A percentile compares a stretch with the other conserved stretches of the same genome.
Conservation (phyloP, 2,888 invertebrate genomes). For the Choreutis nemorana region DNA sequence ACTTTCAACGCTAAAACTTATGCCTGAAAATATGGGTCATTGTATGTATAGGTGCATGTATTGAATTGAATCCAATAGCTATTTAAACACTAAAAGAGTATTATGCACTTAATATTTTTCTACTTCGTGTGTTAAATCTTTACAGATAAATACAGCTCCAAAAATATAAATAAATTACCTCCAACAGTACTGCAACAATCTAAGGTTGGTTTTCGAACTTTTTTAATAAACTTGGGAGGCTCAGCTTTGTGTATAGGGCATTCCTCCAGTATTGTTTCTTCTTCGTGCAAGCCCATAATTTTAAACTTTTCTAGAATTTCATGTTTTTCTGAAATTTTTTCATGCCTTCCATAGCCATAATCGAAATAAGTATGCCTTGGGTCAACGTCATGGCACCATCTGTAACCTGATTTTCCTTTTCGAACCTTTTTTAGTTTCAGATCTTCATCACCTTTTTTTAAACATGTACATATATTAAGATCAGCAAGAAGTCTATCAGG, state of each 20-base stretch:
- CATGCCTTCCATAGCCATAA: slow-evolving; percentile 39
- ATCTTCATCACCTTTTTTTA: slow-evolving; percentile 16
- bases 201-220: slow-evolving; percentile 35
- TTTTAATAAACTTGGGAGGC: slow-evolving; percentile 33
- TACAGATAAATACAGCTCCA: neutral
- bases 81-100: neutral
- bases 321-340: slow-evolving; percentile 28
- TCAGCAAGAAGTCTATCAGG: slow-evolving; percentile 17
- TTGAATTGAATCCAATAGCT: neutral
- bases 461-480: too few species aligned
- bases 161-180: slow-evolving; percentile 21
- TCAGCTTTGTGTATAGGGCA: slow-evolving; percentile 25
- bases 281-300: slow-evolving; percentile 33
- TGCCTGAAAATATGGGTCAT: slow-evolving; percentile 23
- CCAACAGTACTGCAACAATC: slow-evolving; percentile 59
- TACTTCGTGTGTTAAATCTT: neutral
- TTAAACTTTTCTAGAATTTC: slow-evolving; percentile 27
- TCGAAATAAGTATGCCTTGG: slow-evolving; percentile 50
- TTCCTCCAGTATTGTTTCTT: slow-evolving; percentile 15
- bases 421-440: slow-evolving; percentile 34
- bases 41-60: neutral
- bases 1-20: slow-evolving; percentile 48
- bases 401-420: slow-evolving; percentile 23
- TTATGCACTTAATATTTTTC: neutral
- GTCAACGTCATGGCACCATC: slow-evolving; percentile 48